Conservation (phyloP, 2,888 invertebrate genomes). For the Lottia gigantea region DNA sequence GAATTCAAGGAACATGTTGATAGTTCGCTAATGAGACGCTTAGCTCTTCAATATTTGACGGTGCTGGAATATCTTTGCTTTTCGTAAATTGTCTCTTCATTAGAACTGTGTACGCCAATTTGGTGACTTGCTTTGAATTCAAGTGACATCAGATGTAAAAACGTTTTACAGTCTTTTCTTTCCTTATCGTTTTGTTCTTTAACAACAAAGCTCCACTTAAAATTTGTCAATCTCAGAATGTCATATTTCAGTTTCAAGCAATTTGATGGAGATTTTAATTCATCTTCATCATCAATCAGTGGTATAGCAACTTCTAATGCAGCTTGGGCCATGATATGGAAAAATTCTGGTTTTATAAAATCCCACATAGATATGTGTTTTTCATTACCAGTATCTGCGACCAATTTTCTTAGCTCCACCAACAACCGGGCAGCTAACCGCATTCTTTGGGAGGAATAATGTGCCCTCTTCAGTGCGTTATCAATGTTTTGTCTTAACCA, state of each 20-base stretch:
- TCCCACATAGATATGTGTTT: conserved; percentile 13
- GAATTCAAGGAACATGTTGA: background rate
- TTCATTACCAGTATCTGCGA: background rate
- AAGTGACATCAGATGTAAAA: conserved; percentile 15
- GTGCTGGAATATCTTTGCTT: conserved; percentile 20
- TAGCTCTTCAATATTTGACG: conserved; percentile 14
- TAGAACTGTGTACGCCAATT: conserved; percentile 17
- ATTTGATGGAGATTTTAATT: conserved; percentile 12
- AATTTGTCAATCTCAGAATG: conserved; percentile 20
- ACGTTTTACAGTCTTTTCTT: conserved; percentile 7
- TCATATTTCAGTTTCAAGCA: background rate
- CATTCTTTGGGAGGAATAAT: conserved; percentile 9
- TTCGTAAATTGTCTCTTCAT: conserved; percentile 8
- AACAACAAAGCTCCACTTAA: conserved; percentile 14
- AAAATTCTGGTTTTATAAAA: background rate
- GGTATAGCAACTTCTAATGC: background rate
- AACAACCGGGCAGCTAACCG: conserved; percentile 3
- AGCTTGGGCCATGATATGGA: background rate
- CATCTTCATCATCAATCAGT: background rate
- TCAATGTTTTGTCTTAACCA: conserved; percentile 4
- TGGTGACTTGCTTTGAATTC: conserved; percentile 24
- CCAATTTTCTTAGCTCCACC: background rate
- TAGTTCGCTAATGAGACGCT: no score
- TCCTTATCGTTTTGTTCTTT: conserved; percentile 10
- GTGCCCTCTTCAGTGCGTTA: background rate